Base-by-base conservation (phyloP, 2,113 vertebrate species). In the Chloropsis cyanopogon region DNA sequence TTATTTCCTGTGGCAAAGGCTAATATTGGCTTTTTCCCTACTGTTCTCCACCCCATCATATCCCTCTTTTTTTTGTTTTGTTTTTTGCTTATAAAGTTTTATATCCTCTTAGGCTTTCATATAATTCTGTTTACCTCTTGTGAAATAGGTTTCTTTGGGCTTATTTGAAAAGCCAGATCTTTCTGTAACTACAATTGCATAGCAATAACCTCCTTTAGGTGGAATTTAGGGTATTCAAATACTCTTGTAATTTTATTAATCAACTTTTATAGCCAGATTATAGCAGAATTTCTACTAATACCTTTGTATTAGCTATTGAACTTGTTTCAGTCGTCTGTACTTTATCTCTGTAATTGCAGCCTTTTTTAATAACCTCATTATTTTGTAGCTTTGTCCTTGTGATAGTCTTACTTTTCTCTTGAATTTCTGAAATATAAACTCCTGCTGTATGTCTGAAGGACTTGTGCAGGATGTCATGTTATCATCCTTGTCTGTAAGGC, bases 381-480 rank as follows among this genome's bases (percentile, higher is more conserved):
- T 87, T 75, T 53, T 86, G 21, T 59, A 53, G 37, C 39, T 89
- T 89, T 92, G 21, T 86, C 37, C 25, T 86, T 86, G 59, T 79
- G 26, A 24, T 57, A 44, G 46, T 89, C 16, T 63, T 88, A 16
- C 1, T 91, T 12, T 94, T 76, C 64, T 81, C 44, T 81, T 65
- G 49, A 83, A 81, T 71, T 88, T 95, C 87, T 88, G 35, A 95
- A 94, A 84, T 93, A 96, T 42, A 83, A 93, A 82, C 72, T 63
- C 31, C 33, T 88, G 49, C 13, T 59, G 14, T 82, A 93, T 93
- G 44, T 53, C 44, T 77, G 44, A 92, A 56, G 24, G 47, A 83
- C 82, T 96, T 93, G 41, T 53, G n/a, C 39, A 69, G 42, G 8
- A 37, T 82, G 6, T 10, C 29, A 33, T 56, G 5, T 47, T 87